A percentile compares a stretch with the other conserved stretches of the same genome.
These are phyloP conservation scores for Harpegnathos saltator DNA, from an alignment of 1,140 invertebrate genomes.

Conservation along the genomic window DNA sequence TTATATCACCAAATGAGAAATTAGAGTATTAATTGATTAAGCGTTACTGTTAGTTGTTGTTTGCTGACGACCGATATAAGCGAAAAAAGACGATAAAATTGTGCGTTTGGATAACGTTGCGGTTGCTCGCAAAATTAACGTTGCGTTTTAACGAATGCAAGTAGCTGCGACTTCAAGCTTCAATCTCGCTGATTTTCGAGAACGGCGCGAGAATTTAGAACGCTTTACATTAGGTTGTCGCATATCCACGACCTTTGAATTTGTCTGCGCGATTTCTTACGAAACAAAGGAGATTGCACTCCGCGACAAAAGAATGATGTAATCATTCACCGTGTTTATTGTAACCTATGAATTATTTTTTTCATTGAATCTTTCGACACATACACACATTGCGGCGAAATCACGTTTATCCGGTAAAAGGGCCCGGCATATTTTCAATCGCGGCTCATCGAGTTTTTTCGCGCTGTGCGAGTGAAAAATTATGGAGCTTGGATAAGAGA, in stretches of 20 bases:
- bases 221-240: neutral
- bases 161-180: no score
- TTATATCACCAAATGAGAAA: no score
- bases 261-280: slow-evolving; percentile 26
- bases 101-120: no score
- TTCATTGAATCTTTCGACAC: slow-evolving; percentile 53
- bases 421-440: neutral
- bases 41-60: no score
- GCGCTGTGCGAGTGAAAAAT: neutral
- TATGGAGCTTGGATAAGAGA: slow-evolving; percentile 7
- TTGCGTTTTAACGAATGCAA: no score
- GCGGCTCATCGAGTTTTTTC: neutral
- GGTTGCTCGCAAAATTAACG: no score
- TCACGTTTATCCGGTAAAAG: slow-evolving; percentile 25
- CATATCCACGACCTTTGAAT: neutral
- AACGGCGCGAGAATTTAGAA: neutral
- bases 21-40: no score
- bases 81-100: no score
- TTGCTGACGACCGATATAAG: no score
- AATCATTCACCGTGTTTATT: slow-evolving; percentile 39
- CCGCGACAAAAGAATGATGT: slow-evolving; percentile 68
- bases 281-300: slow-evolving; percentile 50
- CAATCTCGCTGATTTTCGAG: no score
- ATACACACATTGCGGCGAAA: slow-evolving; percentile 56
- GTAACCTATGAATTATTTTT: slow-evolving; percentile 66